These are phyloP conservation scores for Alloplasta piceator DNA, from an alignment of 2,888 invertebrate species.

Conservation along the genomic window DNA sequence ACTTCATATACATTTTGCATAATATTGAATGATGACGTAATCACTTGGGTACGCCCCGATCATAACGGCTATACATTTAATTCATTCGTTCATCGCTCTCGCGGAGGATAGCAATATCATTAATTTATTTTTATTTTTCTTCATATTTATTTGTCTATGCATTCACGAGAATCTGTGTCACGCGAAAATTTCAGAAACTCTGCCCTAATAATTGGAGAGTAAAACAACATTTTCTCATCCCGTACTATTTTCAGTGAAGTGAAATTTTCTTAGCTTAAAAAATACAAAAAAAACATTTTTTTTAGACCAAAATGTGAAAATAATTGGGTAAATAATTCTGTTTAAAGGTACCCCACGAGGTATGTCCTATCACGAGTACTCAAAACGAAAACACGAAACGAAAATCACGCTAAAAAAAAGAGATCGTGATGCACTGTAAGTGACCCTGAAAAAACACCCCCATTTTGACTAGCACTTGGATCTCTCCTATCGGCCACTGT, in stretches of 20 bases:
- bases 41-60: neutral
- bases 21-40: neutral
- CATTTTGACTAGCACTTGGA: conserved; percentile 51
- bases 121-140: conserved; percentile 29
- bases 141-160: neutral
- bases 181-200: neutral
- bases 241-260: neutral
- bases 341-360: conserved; percentile 83
- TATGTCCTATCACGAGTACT: conserved; percentile 81
- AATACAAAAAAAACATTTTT: neutral
- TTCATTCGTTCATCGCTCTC: conserved; percentile 47
- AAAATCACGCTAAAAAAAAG: conserved; percentile 55
- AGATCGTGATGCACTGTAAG: conserved; percentile 76
- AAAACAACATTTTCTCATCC: no score
- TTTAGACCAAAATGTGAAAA: conserved; percentile 49
- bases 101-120: conserved; percentile 12
- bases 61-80: conserved; percentile 37
- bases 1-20: neutral
- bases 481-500: conserved; percentile 31
- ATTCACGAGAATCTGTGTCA: neutral
- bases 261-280: conserved; percentile 1
- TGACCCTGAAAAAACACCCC: conserved; percentile 69
- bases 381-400: conserved; percentile 54
- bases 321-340: conserved; percentile 77
- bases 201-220: no score